A percentile compares a stretch with the other conserved stretches of the same genome.
phyloP scores from a whole-genome alignment of 2,797 vertebrate genomes.

The Channa striata region DNA sequence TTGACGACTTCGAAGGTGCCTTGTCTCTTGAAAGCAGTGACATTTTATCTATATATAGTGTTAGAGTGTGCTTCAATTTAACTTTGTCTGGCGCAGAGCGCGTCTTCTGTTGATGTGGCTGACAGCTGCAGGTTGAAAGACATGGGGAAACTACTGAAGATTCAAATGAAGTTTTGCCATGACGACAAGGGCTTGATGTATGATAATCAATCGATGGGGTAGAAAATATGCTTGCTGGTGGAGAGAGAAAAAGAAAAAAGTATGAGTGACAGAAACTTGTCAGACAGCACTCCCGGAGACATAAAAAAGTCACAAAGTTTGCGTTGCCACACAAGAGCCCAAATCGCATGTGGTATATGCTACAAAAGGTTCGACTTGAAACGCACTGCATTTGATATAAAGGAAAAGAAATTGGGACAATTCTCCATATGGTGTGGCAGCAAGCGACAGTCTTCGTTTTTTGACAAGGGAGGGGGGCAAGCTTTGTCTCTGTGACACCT shows the following conservation, averaged over 20 bases:
- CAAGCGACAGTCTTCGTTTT: slow-evolving; percentile 50
- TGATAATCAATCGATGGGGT: slow-evolving; percentile 82
- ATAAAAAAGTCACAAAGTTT: slow-evolving; percentile 82
- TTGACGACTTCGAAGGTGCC: slow-evolving; percentile 82
- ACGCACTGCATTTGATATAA: slow-evolving; percentile 69
- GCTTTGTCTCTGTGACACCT: slow-evolving; percentile 70
- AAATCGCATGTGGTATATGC: slow-evolving; percentile 76
- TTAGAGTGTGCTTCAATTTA: slow-evolving; percentile 82
- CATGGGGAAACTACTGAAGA: slow-evolving; percentile 72
- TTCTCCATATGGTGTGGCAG: slow-evolving; percentile 74
- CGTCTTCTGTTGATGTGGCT: slow-evolving; percentile 78
- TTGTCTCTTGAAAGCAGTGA: slow-evolving; percentile 80
- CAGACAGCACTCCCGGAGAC: slow-evolving; percentile 70
- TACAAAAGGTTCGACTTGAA: slow-evolving; percentile 75
- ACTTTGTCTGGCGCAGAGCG: slow-evolving; percentile 74
- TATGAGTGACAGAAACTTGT: slow-evolving; percentile 80
- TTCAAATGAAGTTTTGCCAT: slow-evolving; percentile 79
- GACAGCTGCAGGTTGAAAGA: slow-evolving; percentile 86
- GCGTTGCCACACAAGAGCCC: slow-evolving; percentile 73
- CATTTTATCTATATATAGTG: slow-evolving; percentile 86
- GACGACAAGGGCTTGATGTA: slow-evolving; percentile 78
- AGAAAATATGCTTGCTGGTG: slow-evolving; percentile 69
- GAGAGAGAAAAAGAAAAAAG: slow-evolving; percentile 36
- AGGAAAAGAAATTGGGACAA: slow-evolving; percentile 77
- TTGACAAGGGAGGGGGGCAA: slow-evolving; percentile 56